Conservation (phyloP, 2,888 invertebrate genomes). For the Liposcelis brunnea region DNA sequence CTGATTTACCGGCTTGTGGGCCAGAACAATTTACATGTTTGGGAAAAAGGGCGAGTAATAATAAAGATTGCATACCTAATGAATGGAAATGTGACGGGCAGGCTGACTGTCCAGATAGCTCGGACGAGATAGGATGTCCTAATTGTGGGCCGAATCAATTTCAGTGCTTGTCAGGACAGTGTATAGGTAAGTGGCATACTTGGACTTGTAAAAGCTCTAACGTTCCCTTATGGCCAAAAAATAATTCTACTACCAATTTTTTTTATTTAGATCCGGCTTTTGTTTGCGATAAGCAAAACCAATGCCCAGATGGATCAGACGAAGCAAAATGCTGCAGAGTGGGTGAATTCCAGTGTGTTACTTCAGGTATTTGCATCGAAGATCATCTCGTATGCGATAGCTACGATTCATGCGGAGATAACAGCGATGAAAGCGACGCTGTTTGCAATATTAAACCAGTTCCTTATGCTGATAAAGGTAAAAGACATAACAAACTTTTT, state of each 20-base stretch:
- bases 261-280: constrained; percentile 25
- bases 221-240: too few relatives aligned
- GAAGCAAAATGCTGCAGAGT: constrained; percentile 49
- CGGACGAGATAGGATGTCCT: constrained; percentile 59
- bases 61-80: constrained; percentile 49
- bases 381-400: constrained; percentile 54
- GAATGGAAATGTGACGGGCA: constrained; percentile 65
- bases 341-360: constrained; percentile 49
- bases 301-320: constrained; percentile 51
- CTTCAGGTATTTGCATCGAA: constrained; percentile 54
- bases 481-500: background rate
- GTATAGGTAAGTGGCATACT: constrained; percentile 34
- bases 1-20: constrained; percentile 49
- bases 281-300: constrained; percentile 43
- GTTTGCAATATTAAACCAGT: constrained; percentile 32
- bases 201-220: background rate
- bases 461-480: constrained; percentile 1
- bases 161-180: constrained; percentile 37
- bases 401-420: constrained; percentile 60
- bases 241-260: constrained; percentile 1
- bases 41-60: constrained; percentile 22
- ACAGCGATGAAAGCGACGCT: constrained; percentile 55
- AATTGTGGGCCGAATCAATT: constrained; percentile 54
- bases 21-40: constrained; percentile 55
- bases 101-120: constrained; percentile 64